A percentile compares a stretch with the other conserved stretches of the same genome.
These are phyloP conservation scores for Cathartes aura DNA, from an alignment of 2,113 vertebrate species.

Conservation along the genomic window DNA sequence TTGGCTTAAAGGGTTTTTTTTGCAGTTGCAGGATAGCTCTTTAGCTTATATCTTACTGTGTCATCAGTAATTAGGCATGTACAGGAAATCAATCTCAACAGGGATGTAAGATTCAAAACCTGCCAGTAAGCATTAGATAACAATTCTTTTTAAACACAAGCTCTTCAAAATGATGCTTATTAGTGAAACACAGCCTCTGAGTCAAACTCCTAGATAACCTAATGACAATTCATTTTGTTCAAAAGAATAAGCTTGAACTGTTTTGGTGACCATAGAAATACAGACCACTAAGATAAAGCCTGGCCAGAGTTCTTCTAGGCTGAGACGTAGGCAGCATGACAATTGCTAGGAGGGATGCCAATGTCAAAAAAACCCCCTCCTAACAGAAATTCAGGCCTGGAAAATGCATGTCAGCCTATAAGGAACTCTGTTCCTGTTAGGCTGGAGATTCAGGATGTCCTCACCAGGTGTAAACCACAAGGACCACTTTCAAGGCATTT, in stretches of 20 bases:
- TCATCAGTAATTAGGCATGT: conserved; percentile 60
- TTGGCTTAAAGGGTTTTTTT: neutral
- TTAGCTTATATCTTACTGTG: conserved; percentile 34
- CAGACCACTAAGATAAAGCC: neutral
- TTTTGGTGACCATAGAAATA: neutral
- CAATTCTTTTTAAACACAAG: neutral
- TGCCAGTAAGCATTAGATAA: conserved; percentile 25
- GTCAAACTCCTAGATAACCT: conserved; percentile 4
- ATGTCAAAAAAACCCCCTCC: neutral
- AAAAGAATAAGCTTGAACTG: neutral
- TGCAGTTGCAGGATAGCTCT: conserved; percentile 1
- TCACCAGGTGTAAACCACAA: neutral
- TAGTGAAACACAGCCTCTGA: neutral
- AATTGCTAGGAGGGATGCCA: neutral
- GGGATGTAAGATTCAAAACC: conserved; percentile 27
- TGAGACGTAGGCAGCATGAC: neutral
- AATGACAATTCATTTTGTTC: neutral
- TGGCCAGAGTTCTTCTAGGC: neutral
- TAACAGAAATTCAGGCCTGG: neutral
- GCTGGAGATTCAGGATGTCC: neutral
- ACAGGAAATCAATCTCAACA: conserved; percentile 60
- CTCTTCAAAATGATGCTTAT: conserved; percentile 2
- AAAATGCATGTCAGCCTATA: neutral
- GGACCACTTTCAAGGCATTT: neutral
- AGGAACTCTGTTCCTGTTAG: neutral